These are phyloP conservation scores for Esox masquinongy DNA, from an alignment of 2,797 vertebrate genomes.

Conservation along the genomic window DNA sequence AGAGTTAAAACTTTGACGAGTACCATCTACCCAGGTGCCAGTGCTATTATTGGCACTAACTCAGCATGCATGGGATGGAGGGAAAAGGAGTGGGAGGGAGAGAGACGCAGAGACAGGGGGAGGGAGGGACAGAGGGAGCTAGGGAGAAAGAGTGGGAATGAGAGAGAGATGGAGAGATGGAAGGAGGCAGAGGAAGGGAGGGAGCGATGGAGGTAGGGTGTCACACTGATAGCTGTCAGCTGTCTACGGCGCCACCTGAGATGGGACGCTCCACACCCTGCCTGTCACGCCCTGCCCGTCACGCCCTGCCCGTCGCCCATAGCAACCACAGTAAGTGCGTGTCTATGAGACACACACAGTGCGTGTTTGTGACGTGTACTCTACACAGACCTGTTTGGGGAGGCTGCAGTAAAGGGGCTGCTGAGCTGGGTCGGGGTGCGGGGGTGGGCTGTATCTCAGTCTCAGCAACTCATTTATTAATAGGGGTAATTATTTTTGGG, in stretches of 20 bases:
- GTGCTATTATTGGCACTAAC: constrained; percentile 72
- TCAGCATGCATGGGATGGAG: constrained; percentile 65
- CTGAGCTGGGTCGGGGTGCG: constrained; percentile 40
- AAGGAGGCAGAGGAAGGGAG: constrained; percentile 21
- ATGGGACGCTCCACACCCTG: constrained; percentile 73
- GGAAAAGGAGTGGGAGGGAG: constrained; percentile 45
- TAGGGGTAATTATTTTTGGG: constrained; percentile 79
- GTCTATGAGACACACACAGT: constrained; percentile 13
- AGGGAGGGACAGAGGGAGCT: constrained; percentile 14
- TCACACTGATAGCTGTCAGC: constrained; percentile 74
- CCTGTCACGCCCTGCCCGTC: constrained; percentile 73
- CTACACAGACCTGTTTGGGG: neutral
- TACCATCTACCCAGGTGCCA: constrained; percentile 67
- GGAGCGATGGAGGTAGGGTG: constrained; percentile 37
- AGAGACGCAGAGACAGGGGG: neutral
- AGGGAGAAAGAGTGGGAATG: constrained; percentile 38
- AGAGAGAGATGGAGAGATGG: constrained; percentile 54
- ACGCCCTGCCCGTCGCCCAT: constrained; percentile 68
- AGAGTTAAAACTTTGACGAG: neutral
- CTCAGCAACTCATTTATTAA: constrained; percentile 82
- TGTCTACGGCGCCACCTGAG: constrained; percentile 78
- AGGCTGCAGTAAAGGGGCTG: constrained; percentile 33
- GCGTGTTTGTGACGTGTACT: constrained; percentile 25
- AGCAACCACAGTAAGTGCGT: constrained; percentile 61
- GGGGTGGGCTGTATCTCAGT: constrained; percentile 53